Evolutionary conservation across 2,888 invertebrate species (phyloP), one percentile per base, ranked within the genome.

Genomic region (Temnothorax unifasciatus): DNA sequence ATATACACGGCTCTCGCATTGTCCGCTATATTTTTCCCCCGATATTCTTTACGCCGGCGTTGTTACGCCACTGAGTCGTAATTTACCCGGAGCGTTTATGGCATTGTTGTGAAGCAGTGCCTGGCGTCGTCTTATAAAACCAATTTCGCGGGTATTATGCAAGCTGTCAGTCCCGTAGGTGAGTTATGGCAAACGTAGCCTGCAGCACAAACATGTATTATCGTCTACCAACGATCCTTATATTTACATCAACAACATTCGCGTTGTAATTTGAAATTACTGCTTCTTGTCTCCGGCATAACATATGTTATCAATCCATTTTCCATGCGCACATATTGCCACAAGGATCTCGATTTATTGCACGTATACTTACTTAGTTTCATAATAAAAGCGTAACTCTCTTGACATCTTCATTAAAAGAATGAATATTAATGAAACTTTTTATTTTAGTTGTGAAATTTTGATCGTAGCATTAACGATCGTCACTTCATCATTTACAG

Each of bases 101-200:
- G 94, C 94, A 94, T 93, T 94, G 93, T 94, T 93, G 93, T 92
- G 92, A 93, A 92, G 91, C 92, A 91, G 92, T 90, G 92, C 91
- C 92, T 91, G 91, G 91, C 93, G 92, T 92, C 94, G 92, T 93
- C 93, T 94, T 94, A 94, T 94, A 94, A 94, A 94, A 94, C 94
- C 94, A 94, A 94, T 94, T 94, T 94, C 94, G 94, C 94, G 94
- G 94, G 92, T 94, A 94, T 94, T 94, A 94, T 94, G 94, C 94
- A 94, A 94, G 93, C 94, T 94, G 94, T 94, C 94, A 94, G 93
- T 93, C 92, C 93, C 92, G 91, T 91, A 89, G 92, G 91, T 93
- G 93, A 94, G 92, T 94, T 94, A 94, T 93, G 92, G 92, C 92
- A 90, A 90, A 91, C 92, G 89, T 92, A 87, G 93, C 93, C 92